Conservation (phyloP, 2,797 vertebrate species). For the Meda fulgida region DNA sequence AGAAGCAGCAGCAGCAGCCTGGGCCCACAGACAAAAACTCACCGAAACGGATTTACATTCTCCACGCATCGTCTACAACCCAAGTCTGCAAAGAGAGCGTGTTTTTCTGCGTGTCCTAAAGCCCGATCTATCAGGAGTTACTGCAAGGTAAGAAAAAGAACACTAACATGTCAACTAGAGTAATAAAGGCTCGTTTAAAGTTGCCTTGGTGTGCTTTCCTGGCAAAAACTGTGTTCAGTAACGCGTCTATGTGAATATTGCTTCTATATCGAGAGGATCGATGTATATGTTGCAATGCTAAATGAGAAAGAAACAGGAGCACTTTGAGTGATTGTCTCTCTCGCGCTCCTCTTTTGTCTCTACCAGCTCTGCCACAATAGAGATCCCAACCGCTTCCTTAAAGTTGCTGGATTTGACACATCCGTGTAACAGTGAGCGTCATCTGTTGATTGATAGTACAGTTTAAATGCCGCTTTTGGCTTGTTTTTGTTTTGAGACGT, state of each 20-base stretch:
- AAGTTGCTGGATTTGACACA: conserved; percentile 40
- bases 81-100: conserved; percentile 14
- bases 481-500: conserved; percentile 13
- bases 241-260: background rate
- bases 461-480: background rate
- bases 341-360: conserved; percentile 41
- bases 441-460: background rate
- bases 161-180: conserved; percentile 54
- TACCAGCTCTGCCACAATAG: conserved; percentile 23
- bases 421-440: background rate
- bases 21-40: conserved; percentile 68
- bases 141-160: conserved; percentile 75
- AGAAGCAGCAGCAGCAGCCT: conserved; percentile 64
- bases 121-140: conserved; percentile 71
- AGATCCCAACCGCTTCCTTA: conserved; percentile 9
- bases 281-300: background rate
- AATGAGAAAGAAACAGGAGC: conserved; percentile 37
- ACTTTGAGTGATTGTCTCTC: conserved; percentile 37
- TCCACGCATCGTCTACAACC: background rate
- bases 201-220: conserved; percentile 50
- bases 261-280: background rate
- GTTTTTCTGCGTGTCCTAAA: conserved; percentile 60
- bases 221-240: background rate
- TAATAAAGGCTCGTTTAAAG: conserved; percentile 63
- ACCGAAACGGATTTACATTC: conserved; percentile 51